Evolutionary conservation across 2,113 vertebrate genomes (phyloP).

Genomic region (Paramormyrops kingsleyae): DNA sequence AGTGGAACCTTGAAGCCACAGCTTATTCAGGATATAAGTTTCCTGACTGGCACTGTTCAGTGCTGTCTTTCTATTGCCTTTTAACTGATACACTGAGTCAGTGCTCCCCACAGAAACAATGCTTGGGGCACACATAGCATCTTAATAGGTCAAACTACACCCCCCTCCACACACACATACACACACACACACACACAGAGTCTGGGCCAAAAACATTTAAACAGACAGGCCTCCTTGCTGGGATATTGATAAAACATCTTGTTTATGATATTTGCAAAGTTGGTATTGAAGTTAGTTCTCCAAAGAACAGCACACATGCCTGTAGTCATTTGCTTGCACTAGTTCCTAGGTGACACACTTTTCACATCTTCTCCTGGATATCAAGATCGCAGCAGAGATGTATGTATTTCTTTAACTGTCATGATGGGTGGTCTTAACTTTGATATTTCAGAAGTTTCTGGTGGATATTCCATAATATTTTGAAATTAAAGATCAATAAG

Average conservation of each 20-base stretch:
- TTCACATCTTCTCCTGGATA: background rate
- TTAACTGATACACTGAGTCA: background rate
- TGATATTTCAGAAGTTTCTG: background rate
- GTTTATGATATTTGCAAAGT: background rate
- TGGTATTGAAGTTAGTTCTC: background rate
- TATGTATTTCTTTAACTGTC: background rate
- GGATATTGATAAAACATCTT: background rate
- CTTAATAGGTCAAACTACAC: background rate
- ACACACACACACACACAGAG: too few relatives aligned
- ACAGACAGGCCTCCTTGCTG: background rate
- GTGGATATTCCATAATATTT: background rate
- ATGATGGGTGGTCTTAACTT: background rate
- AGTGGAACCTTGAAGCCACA: background rate
- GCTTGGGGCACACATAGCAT: background rate
- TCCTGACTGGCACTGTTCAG: background rate
- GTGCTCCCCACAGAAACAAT: background rate
- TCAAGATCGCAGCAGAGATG: background rate
- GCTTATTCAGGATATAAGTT: background rate
- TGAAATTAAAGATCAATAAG: background rate
- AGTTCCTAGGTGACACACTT: background rate
- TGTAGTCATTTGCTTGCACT: background rate
- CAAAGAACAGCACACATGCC: background rate
- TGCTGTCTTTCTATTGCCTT: background rate
- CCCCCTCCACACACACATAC: too few relatives aligned
- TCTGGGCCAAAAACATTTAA: background rate